A percentile compares a stretch with the other conserved stretches of the same genome.
These are phyloP conservation scores for Volucella inanis DNA, from an alignment of 2,888 invertebrate genomes.

Conservation along the genomic window DNA sequence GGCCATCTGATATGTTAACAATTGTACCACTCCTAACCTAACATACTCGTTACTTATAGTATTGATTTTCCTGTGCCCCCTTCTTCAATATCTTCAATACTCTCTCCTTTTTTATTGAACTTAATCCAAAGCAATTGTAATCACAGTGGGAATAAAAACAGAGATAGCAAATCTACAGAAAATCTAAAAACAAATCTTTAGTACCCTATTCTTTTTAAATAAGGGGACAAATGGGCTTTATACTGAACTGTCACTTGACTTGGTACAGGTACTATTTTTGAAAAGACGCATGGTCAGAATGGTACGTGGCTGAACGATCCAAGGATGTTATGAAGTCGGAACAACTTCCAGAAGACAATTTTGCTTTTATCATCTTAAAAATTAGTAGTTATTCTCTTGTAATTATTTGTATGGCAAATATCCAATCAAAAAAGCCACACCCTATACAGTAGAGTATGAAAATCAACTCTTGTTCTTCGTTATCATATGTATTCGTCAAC, in stretches of 20 bases:
- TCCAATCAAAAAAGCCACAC: too few species aligned
- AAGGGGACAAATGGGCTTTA: too few species aligned
- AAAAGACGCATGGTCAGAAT: too few species aligned
- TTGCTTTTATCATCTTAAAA: too few species aligned
- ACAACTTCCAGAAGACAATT: too few species aligned
- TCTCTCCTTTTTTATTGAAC: background rate
- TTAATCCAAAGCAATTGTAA: conserved; percentile 20
- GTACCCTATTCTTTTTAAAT: too few species aligned
- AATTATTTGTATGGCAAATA: too few species aligned
- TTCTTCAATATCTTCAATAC: background rate
- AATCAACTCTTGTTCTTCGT: conserved; percentile 2
- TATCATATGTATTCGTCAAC: background rate
- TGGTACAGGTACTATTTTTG: too few species aligned
- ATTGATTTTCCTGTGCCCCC: conserved; percentile 10
- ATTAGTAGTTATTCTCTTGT: too few species aligned
- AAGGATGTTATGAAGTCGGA: too few species aligned
- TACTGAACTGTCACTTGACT: too few species aligned
- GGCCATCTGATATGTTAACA: conserved; percentile 41
- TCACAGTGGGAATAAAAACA: background rate
- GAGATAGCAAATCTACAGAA: background rate
- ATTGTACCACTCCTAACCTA: conserved; percentile 10
- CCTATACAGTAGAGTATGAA: background rate
- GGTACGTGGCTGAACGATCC: too few species aligned
- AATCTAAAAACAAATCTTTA: background rate
- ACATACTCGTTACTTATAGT: background rate